These are phyloP conservation scores for Natator depressus DNA, from an alignment of 2,113 vertebrate species.

Conservation along the genomic window DNA sequence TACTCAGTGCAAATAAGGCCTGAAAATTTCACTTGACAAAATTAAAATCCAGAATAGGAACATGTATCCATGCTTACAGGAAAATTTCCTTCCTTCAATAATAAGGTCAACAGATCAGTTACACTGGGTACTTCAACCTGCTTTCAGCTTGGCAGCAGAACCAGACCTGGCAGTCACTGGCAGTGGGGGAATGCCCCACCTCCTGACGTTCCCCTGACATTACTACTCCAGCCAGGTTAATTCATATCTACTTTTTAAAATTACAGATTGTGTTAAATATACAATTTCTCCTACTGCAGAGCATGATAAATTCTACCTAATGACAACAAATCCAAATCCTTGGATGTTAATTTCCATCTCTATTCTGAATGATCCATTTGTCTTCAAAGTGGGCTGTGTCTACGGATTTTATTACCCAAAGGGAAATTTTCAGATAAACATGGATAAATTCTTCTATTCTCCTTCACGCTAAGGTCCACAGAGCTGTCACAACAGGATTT, in stretches of 20 bases:
- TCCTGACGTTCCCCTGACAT: neutral
- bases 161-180: neutral
- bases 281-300: neutral
- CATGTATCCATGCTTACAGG: neutral
- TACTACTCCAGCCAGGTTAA: neutral
- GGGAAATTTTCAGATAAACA: neutral
- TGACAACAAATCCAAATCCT: neutral
- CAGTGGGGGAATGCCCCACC: neutral
- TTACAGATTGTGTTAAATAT: neutral
- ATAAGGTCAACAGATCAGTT: neutral
- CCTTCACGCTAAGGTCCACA: neutral
- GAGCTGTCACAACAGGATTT: neutral
- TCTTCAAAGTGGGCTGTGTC: neutral
- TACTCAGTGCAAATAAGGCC: neutral
- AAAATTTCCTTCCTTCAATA: neutral
- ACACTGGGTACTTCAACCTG: neutral
- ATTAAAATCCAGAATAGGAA: neutral
- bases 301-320: neutral
- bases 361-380: neutral
- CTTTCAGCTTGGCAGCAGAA: neutral
- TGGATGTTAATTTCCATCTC: neutral
- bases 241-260: neutral
- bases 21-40: neutral
- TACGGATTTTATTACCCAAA: neutral
- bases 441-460: constrained; percentile 1